Evolutionary conservation across 1,140 invertebrate genomes (phyloP).

Genomic region (Drosophila oshimai): DNA sequence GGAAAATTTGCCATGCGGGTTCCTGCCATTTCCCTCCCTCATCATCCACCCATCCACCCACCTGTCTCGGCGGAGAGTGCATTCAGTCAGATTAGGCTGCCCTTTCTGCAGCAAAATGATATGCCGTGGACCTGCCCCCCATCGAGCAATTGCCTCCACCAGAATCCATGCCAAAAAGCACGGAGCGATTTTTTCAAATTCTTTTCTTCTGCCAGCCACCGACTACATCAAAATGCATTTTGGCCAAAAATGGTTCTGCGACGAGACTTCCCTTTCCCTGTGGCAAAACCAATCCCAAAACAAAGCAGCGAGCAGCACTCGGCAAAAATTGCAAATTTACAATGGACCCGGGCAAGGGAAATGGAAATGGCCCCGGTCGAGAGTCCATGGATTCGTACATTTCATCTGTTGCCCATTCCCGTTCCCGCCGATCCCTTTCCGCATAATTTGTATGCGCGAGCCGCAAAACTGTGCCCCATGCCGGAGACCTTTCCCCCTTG

Average conservation of each 20-base stretch:
- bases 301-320: constrained; percentile 67
- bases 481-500: neutral
- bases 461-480: constrained; percentile 50
- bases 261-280: constrained; percentile 5
- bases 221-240: constrained; percentile 79
- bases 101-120: constrained; percentile 13
- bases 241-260: constrained; percentile 46
- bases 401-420: constrained; percentile 17
- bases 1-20: constrained; percentile 50
- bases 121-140: neutral
- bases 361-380: constrained; percentile 9
- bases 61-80: constrained; percentile 43
- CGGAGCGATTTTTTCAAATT: constrained; percentile 10
- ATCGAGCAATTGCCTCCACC: constrained; percentile 31
- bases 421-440: neutral
- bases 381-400: constrained; percentile 36
- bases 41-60: neutral
- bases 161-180: constrained; percentile 15
- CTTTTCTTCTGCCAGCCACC: constrained; percentile 13
- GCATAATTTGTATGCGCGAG: constrained; percentile 59
- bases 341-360: constrained; percentile 42
- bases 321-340: constrained; percentile 77
- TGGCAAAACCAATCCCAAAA: constrained; percentile 45
- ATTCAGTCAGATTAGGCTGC: constrained; percentile 59
- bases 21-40: neutral